Evolutionary conservation across 2,888 invertebrate genomes (phyloP).

Genomic region (Diarsia mendica): DNA sequence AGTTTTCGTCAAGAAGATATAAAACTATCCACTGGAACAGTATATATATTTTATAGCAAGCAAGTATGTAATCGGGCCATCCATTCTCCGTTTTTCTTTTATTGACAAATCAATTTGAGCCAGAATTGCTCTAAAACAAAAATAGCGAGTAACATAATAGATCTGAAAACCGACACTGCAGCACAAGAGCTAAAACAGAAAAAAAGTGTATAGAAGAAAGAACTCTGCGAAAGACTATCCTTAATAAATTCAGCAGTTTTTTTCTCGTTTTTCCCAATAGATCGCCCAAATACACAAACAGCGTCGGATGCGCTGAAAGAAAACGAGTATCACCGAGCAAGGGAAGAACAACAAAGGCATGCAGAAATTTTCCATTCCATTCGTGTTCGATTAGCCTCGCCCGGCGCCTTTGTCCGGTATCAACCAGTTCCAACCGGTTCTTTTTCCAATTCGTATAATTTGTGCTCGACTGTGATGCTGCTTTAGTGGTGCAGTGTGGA

Average conservation of each 20-base stretch:
- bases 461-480: constrained; percentile 61
- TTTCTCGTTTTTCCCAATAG: constrained; percentile 51
- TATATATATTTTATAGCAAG: not conserved
- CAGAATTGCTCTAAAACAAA: constrained; percentile 17
- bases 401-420: constrained; percentile 72
- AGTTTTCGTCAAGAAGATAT: constrained; percentile 8
- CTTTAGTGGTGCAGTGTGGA: constrained; percentile 60
- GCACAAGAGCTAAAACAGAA: constrained; percentile 22
- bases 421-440: constrained; percentile 59
- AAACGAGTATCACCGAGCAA: constrained; percentile 67
- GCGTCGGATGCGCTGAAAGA: constrained; percentile 65
- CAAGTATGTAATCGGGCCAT: not conserved
- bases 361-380: constrained; percentile 75
- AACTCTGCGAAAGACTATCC: constrained; percentile 55
- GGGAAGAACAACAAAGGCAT: constrained; percentile 73
- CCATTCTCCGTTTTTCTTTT: not conserved
- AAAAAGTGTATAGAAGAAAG: constrained; percentile 9
- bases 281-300: constrained; percentile 63
- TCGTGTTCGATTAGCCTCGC: constrained; percentile 77
- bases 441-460: constrained; percentile 69
- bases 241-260: constrained; percentile 59
- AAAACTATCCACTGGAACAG: too few species aligned
- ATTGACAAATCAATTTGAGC: constrained; percentile 18
- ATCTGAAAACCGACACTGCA: constrained; percentile 32
- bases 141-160: constrained; percentile 34